Evolutionary conservation across 2,113 vertebrate species (phyloP).

Genomic region (Hippocampus comes): DNA sequence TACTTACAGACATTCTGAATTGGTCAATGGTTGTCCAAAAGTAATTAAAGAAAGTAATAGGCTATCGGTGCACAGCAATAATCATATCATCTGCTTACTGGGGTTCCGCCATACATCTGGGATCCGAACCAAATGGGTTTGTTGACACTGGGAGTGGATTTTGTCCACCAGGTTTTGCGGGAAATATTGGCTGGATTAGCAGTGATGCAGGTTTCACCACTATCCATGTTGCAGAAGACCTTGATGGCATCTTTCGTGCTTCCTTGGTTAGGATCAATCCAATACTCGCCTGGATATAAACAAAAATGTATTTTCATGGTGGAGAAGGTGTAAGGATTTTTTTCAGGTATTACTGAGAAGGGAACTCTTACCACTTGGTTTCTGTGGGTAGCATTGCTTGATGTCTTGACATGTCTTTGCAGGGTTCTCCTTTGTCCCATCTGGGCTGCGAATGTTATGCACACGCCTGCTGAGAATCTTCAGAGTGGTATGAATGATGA

Average conservation of each 20-base stretch:
- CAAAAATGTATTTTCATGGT: not conserved
- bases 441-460: constrained; percentile 86
- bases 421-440: constrained; percentile 87
- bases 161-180: constrained; percentile 90
- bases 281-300: constrained; percentile 82
- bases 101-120: constrained; percentile 84
- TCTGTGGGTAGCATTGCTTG: constrained; percentile 85
- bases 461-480: constrained; percentile 91
- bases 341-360: not conserved
- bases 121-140: constrained; percentile 90
- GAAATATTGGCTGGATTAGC: constrained; percentile 83
- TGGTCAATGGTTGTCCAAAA: too few relatives aligned
- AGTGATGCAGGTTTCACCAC: constrained; percentile 89
- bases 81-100: constrained; percentile 67
- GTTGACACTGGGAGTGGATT: constrained; percentile 64
- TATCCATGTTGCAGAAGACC: constrained; percentile 95
- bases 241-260: constrained; percentile 89
- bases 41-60: not conserved
- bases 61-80: not conserved
- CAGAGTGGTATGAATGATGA: constrained; percentile 82
- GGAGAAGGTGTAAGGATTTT: not conserved
- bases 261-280: constrained; percentile 96
- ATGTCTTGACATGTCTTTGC: constrained; percentile 93
- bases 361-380: constrained; percentile 78
- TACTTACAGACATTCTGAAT: too few relatives aligned